Evolutionary conservation across 2,797 vertebrate species (phyloP).

Genomic region (Syngnathus rostellatus): DNA sequence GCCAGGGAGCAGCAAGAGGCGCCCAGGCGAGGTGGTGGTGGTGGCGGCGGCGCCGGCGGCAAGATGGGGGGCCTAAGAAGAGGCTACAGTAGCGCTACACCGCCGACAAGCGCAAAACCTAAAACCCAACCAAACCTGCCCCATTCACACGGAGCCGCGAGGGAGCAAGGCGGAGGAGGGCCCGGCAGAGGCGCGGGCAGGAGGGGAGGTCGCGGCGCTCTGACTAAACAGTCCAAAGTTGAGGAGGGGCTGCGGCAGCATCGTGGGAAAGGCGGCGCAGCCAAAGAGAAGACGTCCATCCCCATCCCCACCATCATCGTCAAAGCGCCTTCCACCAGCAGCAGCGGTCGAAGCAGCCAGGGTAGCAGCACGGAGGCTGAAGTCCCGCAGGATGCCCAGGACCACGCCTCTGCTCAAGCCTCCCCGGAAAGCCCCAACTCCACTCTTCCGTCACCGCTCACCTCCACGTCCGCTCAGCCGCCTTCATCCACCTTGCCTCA

Average conservation of each 20-base stretch:
- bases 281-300: conserved; percentile 84
- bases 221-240: conserved; percentile 87
- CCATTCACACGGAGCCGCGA: conserved; percentile 39
- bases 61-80: conserved; percentile 70
- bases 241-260: conserved; percentile 66
- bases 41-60: conserved; percentile 12
- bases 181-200: conserved; percentile 42
- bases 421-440: conserved; percentile 40
- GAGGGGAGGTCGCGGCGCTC: conserved; percentile 76
- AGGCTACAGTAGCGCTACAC: conserved; percentile 73
- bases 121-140: conserved; percentile 50
- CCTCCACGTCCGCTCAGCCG: conserved; percentile 45
- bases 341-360: conserved; percentile 88
- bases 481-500: conserved; percentile 40
- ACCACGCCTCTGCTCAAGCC: conserved; percentile 37
- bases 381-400: conserved; percentile 44
- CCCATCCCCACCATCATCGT: conserved; percentile 90
- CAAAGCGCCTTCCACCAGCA: conserved; percentile 91
- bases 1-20: conserved; percentile 58
- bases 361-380: conserved; percentile 87
- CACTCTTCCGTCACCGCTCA: conserved; percentile 57
- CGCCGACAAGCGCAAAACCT: conserved; percentile 64
- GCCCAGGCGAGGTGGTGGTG: conserved; percentile 54
- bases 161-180: conserved; percentile 50
- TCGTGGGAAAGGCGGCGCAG: conserved; percentile 53